Conservation (phyloP, 2,888 invertebrate species). For the Eupelmus urozonus region DNA sequence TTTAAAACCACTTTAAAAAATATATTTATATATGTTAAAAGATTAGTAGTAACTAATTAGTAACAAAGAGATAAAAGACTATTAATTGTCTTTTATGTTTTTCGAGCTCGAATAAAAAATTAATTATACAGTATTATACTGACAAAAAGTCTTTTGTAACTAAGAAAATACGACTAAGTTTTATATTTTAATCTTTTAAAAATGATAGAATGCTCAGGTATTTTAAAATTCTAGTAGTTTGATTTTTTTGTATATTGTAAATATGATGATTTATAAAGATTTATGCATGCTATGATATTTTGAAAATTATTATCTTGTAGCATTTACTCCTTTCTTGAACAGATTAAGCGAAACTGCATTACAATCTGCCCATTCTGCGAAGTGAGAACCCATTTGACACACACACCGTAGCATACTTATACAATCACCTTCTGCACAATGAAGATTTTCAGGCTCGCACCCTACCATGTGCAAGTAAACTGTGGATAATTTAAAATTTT, state of each 20-base stretch:
- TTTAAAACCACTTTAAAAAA: not conserved
- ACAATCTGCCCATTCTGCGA: conserved; percentile 80
- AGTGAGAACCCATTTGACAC: conserved; percentile 79
- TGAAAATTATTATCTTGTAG: not conserved
- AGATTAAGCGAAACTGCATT: conserved; percentile 73
- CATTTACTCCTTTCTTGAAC: conserved; percentile 62
- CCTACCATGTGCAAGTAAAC: conserved; percentile 80
- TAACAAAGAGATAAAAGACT: too few relatives aligned
- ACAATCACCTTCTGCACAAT: conserved; percentile 86
- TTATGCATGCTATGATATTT: not conserved
- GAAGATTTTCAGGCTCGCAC: conserved; percentile 78
- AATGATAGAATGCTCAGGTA: not conserved
- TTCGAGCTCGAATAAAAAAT: not conserved
- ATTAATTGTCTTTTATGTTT: not conserved
- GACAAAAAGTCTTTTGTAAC: not conserved
- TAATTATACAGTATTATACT: not conserved
- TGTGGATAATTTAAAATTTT: conserved; percentile 79
- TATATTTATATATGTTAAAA: not conserved
- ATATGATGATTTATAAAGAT: not conserved
- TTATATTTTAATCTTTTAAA: not conserved
- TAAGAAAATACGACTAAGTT: not conserved
- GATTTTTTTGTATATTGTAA: not conserved
- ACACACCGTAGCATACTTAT: conserved; percentile 82
- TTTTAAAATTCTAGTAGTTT: not conserved
- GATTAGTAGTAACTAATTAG: too few relatives aligned